A percentile compares a stretch with the other conserved stretches of the same genome.
These are phyloP conservation scores for Griposia aprilina DNA, from an alignment of 2,888 invertebrate genomes.

Conservation along the genomic window DNA sequence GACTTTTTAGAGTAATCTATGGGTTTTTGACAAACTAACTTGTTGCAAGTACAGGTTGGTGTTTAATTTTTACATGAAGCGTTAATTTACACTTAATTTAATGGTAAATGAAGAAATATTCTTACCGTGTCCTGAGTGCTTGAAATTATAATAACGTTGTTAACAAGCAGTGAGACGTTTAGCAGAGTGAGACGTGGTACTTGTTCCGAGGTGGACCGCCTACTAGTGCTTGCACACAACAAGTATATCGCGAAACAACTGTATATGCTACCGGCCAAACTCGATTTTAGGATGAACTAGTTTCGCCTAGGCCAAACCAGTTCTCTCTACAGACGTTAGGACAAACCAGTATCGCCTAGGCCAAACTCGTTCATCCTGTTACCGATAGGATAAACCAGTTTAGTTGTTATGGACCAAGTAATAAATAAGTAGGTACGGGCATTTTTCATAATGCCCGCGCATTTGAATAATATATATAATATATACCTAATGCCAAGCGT, in stretches of 20 bases:
- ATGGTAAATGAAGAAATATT: background rate
- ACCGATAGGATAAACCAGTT: no score
- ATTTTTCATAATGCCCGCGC: no score
- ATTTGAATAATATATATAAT: no score
- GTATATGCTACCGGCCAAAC: no score
- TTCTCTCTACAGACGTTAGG: no score
- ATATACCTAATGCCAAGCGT: no score
- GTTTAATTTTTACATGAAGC: background rate
- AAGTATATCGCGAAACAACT: background rate
- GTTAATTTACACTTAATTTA: background rate
- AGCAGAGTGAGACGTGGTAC: background rate
- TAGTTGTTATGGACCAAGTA: no score
- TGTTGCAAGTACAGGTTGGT: background rate
- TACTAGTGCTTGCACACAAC: conserved; percentile 22
- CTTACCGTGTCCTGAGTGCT: conserved; percentile 3
- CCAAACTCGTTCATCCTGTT: no score
- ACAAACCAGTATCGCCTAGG: no score
- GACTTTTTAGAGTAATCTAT: background rate
- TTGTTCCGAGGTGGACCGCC: conserved; percentile 2
- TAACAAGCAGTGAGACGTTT: background rate
- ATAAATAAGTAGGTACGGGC: no score
- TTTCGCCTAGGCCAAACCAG: no score
- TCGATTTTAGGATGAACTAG: no score
- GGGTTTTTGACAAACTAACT: background rate
- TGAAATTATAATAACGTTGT: background rate